Evolutionary conservation across 2,113 vertebrate species (phyloP).

Genomic region (Callaeas wilsoni): DNA sequence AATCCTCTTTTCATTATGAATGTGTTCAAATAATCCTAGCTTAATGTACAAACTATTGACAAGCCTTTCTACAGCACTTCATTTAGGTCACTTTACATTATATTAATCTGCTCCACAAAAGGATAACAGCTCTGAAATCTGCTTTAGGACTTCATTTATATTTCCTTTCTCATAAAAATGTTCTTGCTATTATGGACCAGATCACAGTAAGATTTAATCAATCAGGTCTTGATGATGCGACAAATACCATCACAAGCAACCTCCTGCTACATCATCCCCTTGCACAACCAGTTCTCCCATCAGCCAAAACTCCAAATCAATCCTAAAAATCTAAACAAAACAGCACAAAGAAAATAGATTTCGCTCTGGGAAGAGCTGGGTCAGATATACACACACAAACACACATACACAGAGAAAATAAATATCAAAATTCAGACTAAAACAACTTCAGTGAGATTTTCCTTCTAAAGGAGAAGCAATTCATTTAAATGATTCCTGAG

Average conservation of each 20-base stretch:
- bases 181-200: not conserved
- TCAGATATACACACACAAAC: not conserved
- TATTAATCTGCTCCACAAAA: not conserved
- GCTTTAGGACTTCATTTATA: not conserved
- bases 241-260: not conserved
- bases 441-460: not conserved
- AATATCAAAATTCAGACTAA: not conserved
- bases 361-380: not conserved
- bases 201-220: not conserved
- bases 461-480: not conserved
- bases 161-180: not conserved
- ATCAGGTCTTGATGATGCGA: not conserved
- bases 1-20: not conserved
- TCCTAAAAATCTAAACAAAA: not conserved
- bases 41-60: not conserved
- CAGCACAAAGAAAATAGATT: not conserved
- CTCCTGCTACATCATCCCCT: not conserved
- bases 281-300: not conserved
- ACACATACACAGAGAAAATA: not conserved
- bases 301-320: not conserved
- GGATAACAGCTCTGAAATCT: not conserved
- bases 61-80: not conserved
- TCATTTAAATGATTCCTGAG: not conserved
- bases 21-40: not conserved
- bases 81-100: not conserved